A percentile compares a stretch with the other conserved stretches of the same genome.
These are phyloP conservation scores for Siniperca knerii DNA, from an alignment of 2,113 vertebrate species.

Conservation along the genomic window DNA sequence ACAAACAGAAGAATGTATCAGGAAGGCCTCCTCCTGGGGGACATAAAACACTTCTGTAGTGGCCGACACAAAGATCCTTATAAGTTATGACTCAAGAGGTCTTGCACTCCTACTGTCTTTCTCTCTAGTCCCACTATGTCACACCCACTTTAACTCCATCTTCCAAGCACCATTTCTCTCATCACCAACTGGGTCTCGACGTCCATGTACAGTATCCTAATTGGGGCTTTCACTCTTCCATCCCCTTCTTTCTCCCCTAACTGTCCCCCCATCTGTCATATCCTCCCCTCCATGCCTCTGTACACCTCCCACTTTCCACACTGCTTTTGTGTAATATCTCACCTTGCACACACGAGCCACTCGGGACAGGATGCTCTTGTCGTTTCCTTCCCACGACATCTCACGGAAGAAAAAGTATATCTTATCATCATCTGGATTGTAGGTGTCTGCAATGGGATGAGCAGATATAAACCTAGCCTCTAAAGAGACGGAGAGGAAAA, in stretches of 20 bases:
- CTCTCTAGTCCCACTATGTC: not conserved
- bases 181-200: not conserved
- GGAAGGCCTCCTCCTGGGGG: conserved; percentile 47
- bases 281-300: not conserved
- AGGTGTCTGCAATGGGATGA: conserved; percentile 94
- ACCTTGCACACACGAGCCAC: conserved; percentile 98
- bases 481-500: conserved; percentile 72
- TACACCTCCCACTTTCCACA: conserved; percentile 29
- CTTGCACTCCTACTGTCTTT: not conserved
- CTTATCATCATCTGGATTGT: conserved; percentile 98
- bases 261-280: not conserved
- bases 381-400: conserved; percentile 91
- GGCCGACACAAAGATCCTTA: conserved; percentile 43
- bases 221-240: not conserved
- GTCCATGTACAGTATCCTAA: not conserved
- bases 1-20: conserved; percentile 64
- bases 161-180: not conserved
- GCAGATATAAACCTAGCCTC: conserved; percentile 96
- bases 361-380: conserved; percentile 93
- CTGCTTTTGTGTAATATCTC: conserved; percentile 67
- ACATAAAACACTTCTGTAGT: conserved; percentile 48
- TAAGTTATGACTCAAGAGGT: conserved; percentile 28
- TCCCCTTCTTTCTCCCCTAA: not conserved
- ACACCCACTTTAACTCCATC: not conserved
- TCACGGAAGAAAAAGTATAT: conserved; percentile 99